Conservation (phyloP, 2,113 vertebrate genomes). For the Malurus melanocephalus region DNA sequence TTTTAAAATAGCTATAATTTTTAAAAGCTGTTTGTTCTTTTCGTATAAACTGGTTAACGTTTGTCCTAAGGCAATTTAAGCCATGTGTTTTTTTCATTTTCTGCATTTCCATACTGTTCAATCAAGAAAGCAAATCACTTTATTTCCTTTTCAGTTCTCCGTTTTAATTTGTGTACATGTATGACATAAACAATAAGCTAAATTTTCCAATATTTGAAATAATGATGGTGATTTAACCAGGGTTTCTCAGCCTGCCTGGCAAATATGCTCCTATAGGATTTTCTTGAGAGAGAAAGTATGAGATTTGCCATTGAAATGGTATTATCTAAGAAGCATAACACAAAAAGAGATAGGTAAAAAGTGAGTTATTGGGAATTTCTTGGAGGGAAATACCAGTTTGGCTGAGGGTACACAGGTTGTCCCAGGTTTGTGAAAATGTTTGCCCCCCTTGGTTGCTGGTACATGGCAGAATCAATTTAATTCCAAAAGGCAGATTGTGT, state of each 20-base stretch:
- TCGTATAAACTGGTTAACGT: background rate
- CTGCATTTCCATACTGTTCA: background rate
- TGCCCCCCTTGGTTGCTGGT: background rate
- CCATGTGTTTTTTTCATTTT: background rate
- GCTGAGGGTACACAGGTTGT: background rate
- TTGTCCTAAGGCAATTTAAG: background rate
- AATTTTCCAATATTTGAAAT: background rate
- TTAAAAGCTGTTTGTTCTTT: background rate
- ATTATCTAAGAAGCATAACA: background rate
- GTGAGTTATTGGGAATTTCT: background rate
- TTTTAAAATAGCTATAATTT: background rate
- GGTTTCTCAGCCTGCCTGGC: background rate
- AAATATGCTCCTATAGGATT: background rate
- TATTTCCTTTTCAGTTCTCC: background rate
- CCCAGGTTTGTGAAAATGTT: background rate
- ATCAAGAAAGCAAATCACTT: background rate
- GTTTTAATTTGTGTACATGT: background rate
- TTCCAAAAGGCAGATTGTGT: background rate
- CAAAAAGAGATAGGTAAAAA: background rate
- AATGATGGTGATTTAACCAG: background rate
- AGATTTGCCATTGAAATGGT: background rate
- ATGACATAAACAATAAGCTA: background rate
- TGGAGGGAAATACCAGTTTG: background rate
- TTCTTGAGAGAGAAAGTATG: background rate
- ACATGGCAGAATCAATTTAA: background rate